Evolutionary conservation across 1,140 invertebrate species (phyloP).

Genomic region (Wasmannia auropunctata): DNA sequence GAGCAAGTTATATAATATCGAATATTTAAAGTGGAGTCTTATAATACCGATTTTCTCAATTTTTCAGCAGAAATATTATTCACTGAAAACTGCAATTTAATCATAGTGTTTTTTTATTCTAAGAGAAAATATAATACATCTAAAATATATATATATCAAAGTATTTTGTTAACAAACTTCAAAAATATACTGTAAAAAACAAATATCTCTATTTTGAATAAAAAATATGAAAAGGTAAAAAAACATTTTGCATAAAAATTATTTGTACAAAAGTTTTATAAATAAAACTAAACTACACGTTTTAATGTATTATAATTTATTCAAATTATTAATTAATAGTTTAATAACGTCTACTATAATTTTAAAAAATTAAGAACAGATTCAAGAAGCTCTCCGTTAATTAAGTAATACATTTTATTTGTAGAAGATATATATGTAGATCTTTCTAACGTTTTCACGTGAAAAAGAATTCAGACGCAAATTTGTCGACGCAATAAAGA

Average conservation of each 20-base stretch:
- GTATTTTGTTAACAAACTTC: background rate
- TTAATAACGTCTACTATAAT: background rate
- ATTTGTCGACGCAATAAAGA: conserved; percentile 18
- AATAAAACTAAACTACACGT: too few species aligned
- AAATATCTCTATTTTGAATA: background rate
- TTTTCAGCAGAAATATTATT: background rate
- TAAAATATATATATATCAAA: background rate
- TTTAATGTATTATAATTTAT: background rate
- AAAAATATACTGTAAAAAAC: background rate
- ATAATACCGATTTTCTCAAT: background rate
- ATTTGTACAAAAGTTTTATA: background rate
- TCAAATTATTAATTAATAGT: background rate
- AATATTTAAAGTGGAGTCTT: conserved; percentile 1
- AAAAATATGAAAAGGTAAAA: background rate
- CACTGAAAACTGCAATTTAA: background rate
- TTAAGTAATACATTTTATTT: background rate
- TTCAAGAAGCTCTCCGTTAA: background rate
- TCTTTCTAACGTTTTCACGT: background rate
- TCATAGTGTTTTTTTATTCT: background rate
- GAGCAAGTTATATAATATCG: conserved; percentile 2
- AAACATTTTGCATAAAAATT: background rate
- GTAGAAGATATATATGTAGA: background rate
- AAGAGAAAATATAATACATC: background rate
- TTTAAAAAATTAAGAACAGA: background rate
- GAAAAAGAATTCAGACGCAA: conserved; percentile 14